Evolutionary conservation across 2,797 vertebrate genomes (phyloP).

Genomic region (Gymnocypris eckloni): DNA sequence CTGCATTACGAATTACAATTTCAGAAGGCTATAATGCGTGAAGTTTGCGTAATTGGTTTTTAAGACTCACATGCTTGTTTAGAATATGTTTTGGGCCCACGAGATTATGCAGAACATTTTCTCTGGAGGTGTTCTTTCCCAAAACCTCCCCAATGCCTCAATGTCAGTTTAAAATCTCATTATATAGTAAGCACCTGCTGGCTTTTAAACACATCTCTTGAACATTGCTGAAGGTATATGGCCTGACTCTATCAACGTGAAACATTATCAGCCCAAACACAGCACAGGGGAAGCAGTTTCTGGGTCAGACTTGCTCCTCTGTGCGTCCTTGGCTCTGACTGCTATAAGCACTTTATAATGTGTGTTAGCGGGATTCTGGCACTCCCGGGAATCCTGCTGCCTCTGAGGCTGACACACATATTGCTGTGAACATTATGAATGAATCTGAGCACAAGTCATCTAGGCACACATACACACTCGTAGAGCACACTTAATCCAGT

Average conservation of each 20-base stretch:
- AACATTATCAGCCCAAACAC: constrained; percentile 56
- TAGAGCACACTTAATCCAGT: constrained; percentile 37
- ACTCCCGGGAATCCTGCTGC: constrained; percentile 60
- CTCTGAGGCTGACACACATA: constrained; percentile 58
- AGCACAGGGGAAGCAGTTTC: constrained; percentile 74
- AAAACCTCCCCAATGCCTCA: constrained; percentile 22
- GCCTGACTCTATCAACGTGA: constrained; percentile 44
- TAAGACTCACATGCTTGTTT: background rate
- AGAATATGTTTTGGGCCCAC: background rate
- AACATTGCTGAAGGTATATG: constrained; percentile 49
- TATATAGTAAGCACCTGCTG: constrained; percentile 44
- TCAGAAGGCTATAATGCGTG: background rate
- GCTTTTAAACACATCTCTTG: constrained; percentile 18
- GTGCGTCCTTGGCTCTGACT: constrained; percentile 74
- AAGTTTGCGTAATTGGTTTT: background rate
- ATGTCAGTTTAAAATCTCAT: constrained; percentile 37
- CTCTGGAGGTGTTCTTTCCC: constrained; percentile 14
- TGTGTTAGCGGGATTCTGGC: constrained; percentile 65
- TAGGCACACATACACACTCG: constrained; percentile 10
- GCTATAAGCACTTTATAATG: constrained; percentile 64
- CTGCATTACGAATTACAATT: background rate
- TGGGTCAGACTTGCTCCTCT: constrained; percentile 71
- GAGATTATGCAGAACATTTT: constrained; percentile 14
- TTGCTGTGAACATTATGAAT: constrained; percentile 22
- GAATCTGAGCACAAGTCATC: constrained; percentile 22